Evolutionary conservation across 2,888 invertebrate genomes (phyloP).

Genomic region (Oconnorella tubifera): DNA sequence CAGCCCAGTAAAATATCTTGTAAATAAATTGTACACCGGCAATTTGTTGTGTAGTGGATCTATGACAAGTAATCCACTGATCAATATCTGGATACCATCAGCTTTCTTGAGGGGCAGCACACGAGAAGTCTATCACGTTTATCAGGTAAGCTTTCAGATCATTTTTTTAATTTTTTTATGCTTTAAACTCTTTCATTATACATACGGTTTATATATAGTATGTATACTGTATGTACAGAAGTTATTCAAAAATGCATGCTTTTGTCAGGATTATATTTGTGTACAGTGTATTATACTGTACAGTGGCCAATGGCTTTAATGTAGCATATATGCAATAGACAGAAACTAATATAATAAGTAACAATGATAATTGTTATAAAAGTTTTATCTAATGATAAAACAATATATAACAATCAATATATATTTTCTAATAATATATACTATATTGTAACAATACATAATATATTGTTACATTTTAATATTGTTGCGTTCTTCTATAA

Average conservation of each 20-base stretch:
- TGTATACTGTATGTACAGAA: too few species aligned
- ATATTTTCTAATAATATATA: too few species aligned
- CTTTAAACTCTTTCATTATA: conserved; percentile 11
- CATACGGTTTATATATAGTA: neutral
- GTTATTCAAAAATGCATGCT: neutral
- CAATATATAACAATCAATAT: too few species aligned
- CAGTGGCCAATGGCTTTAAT: too few species aligned
- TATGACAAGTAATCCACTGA: conserved; percentile 55
- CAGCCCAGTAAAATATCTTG: too few species aligned
- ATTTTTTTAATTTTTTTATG: neutral
- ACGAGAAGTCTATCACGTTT: conserved; percentile 79
- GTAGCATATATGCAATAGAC: too few species aligned
- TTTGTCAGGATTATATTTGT: conserved; percentile 7
- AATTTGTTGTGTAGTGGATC: neutral
- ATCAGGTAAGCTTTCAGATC: conserved; percentile 67
- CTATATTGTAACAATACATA: too few species aligned
- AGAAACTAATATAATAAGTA: too few species aligned
- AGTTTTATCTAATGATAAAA: too few species aligned
- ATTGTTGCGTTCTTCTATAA: neutral
- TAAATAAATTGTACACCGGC: too few species aligned
- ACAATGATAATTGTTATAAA: too few species aligned
- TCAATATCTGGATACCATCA: conserved; percentile 82
- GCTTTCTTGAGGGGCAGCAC: conserved; percentile 71
- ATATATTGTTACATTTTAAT: neutral
- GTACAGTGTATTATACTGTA: too few species aligned